These are phyloP conservation scores for Serranus cabrilla DNA, from an alignment of 2,797 vertebrate species.

Conservation along the genomic window DNA sequence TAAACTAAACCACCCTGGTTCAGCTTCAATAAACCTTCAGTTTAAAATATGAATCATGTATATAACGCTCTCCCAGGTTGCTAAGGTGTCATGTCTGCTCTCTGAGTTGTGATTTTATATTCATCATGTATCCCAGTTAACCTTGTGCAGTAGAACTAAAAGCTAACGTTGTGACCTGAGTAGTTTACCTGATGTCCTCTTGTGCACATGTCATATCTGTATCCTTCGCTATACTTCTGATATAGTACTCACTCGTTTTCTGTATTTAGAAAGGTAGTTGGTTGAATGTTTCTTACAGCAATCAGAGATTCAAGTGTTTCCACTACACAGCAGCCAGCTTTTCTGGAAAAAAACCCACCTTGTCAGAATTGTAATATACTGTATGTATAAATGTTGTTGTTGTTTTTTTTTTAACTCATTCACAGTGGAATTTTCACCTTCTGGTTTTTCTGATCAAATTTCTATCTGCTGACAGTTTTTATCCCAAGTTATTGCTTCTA, in stretches of 20 bases:
- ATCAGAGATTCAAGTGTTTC: constrained; percentile 63
- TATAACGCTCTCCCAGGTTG: background rate
- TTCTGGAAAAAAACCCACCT: constrained; percentile 28
- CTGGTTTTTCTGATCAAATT: constrained; percentile 30
- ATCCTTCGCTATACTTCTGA: constrained; percentile 65
- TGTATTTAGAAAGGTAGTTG: constrained; percentile 70
- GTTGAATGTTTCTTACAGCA: constrained; percentile 71
- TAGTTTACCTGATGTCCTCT: constrained; percentile 79
- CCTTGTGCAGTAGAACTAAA: constrained; percentile 78
- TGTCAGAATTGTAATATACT: constrained; percentile 54
- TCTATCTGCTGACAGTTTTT: constrained; percentile 40
- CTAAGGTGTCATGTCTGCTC: constrained; percentile 54
- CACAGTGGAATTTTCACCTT: constrained; percentile 35
- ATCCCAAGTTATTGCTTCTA: constrained; percentile 17
- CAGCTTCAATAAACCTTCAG: background rate
- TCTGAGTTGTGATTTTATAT: constrained; percentile 69
- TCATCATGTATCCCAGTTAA: constrained; percentile 71
- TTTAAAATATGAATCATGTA: background rate
- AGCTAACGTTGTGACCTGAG: constrained; percentile 71
- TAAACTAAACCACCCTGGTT: no score
- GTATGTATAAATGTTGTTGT: constrained; percentile 28
- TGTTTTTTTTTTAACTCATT: constrained; percentile 9
- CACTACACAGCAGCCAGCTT: constrained; percentile 45
- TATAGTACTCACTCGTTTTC: constrained; percentile 67
- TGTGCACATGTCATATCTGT: constrained; percentile 72